These are phyloP conservation scores for Rhineura floridana DNA, from an alignment of 2,113 vertebrate genomes.

Conservation along the genomic window DNA sequence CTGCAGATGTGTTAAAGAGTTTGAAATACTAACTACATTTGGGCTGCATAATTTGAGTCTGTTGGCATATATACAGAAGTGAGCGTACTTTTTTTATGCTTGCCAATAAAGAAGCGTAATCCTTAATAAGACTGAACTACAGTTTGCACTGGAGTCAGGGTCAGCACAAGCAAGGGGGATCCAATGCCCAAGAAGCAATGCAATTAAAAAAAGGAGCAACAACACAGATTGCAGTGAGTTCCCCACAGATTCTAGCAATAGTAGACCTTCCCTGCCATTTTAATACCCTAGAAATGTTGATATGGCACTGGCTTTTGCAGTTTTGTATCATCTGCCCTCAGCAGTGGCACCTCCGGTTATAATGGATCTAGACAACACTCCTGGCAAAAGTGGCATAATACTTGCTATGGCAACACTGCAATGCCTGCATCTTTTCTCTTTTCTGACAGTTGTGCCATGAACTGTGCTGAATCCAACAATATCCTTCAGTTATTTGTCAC, in stretches of 20 bases:
- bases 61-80: background rate
- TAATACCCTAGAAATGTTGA: background rate
- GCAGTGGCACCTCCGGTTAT: no score
- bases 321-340: background rate
- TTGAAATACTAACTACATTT: background rate
- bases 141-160: background rate
- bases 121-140: background rate
- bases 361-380: no score
- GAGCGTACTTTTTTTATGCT: background rate
- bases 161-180: background rate
- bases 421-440: no score
- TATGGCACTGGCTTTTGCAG: background rate
- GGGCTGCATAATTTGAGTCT: background rate
- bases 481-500: no score
- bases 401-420: no score
- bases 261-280: background rate
- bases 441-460: no score
- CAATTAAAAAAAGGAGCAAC: background rate
- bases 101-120: background rate
- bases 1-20: no score
- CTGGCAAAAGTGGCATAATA: no score
- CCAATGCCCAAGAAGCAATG: background rate
- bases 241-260: background rate
- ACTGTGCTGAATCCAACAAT: no score
- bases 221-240: background rate